Evolutionary conservation across 2,113 vertebrate genomes (phyloP), one percentile per base, ranked within the genome.

Genomic region (Atherinomorus stipes): DNA sequence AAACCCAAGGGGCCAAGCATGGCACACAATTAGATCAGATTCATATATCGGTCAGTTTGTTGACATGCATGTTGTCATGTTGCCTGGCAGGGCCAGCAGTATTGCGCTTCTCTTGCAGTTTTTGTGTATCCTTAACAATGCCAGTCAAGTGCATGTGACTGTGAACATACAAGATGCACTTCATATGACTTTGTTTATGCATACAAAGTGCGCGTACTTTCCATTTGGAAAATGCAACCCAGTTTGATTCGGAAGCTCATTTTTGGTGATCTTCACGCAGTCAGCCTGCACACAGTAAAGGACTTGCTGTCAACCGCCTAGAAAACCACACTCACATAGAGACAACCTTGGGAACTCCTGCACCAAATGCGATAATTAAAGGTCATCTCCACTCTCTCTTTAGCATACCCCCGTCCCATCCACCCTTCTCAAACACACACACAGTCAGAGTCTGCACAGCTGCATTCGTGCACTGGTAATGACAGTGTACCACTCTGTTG

Each of bases 331-430:
- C 26, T 64, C 68, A 38, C 78, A 53, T 34, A 59, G 76, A 25
- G 56, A 60, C 75, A 84, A 74, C 79, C 86, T 74, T 71, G 82
- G 69, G 82, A 87, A 80, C 76, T 21, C 42, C 65, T 78, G 54
- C 85, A 62, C 74, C 22, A 78, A 73, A 85, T 85, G 58, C 71
- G 70, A 88, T 90, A 89, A 92, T 91, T 92, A 88, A 85, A 86
- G 79, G 81, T 81, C 88, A 74, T 47, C 54, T 76, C 34, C 23
- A 34, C 71, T 74, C 74, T 66, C 53, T 65, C 62, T 54, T 68
- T 37, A 38, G 51, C 57, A 23, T 6, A 13, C 50, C 47, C 59
- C 44, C 31, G 34, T 53, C 49, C 52, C 42, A 62, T 57, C 50
- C 47, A 44, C 40, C 56, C 13, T 59, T 52, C 25, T 10, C 49